Evolutionary conservation across 2,888 invertebrate genomes (phyloP), one percentile per base, ranked within the genome.

Genomic region (Acleris literana): DNA sequence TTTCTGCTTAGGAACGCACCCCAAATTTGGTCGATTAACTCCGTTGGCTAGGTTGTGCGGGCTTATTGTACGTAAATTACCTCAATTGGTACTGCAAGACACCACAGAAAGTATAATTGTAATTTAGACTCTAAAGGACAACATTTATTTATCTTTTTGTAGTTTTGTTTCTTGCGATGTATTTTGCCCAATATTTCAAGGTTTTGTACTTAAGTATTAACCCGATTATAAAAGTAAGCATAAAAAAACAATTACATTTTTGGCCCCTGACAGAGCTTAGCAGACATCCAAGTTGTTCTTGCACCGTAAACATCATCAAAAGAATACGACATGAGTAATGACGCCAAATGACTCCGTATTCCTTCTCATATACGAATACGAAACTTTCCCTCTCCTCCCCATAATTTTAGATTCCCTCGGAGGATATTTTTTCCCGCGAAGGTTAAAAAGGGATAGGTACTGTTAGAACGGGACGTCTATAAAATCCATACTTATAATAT

Each of bases 401-500:
- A 88, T 89, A 87, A 91, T 87, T 90, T 90, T 90, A 89, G 85
- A 89, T 86, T 89, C 86, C 84, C 87, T 84, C 79, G 74, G 83
- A 80, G 86, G 77, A 83, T 86, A 86, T 88, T 89, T 90, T 88
- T 89, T 90, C 87, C 82, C 80, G 78, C 78, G 85, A 74, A 75
- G 75, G 80, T 68, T 72, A 74, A 82, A 85, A 78, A 78, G 84
- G 82, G 85, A 85, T 74, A 80, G 76, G 59, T 66, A 67, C 70
- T 52, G 86, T 74, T 72, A 74, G 87, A 88, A 77, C 71, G 87
- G 79, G 87, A 88, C 70, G 77, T 76, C 79, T 78, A 85, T 85
- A 91, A 91, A 92, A 92, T 92, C 92, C 91, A 92, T 92, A 92
- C 92, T 92, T 92, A 90, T 92, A 90, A 92, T 92, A 92, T 92